These are phyloP conservation scores for Indicator indicator DNA, from an alignment of 2,113 vertebrate species.

Conservation along the genomic window DNA sequence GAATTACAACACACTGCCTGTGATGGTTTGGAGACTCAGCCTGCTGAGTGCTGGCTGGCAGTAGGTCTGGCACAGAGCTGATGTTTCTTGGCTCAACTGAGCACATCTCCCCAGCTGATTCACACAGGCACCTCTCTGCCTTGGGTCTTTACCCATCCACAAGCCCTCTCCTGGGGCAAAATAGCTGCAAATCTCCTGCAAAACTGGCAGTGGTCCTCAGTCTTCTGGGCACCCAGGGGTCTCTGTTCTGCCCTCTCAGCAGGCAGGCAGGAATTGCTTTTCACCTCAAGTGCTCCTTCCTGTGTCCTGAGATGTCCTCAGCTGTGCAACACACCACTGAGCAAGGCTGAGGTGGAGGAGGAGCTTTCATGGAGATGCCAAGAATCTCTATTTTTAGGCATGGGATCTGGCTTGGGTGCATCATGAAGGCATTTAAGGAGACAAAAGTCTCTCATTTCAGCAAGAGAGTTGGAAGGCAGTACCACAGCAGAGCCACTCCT, in stretches of 20 bases:
- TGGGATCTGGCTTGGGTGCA: neutral
- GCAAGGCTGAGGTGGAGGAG: neutral
- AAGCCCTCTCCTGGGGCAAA: neutral
- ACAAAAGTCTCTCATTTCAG: neutral
- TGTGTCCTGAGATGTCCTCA: neutral
- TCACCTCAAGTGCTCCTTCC: neutral
- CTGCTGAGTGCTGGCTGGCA: rapidly evolving
- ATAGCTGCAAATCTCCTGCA: neutral
- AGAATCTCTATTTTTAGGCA: neutral
- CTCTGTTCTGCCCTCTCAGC: neutral
- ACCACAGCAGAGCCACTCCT: neutral
- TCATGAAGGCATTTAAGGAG: neutral
- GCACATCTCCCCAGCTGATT: neutral
- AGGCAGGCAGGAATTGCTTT: neutral
- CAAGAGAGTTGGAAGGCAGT: neutral
- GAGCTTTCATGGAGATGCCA: neutral
- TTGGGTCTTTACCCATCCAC: neutral
- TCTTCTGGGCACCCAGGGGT: neutral
- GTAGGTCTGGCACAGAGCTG: neutral
- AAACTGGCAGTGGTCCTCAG: neutral
- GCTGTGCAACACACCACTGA: neutral
- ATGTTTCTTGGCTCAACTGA: neutral
- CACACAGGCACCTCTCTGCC: neutral
- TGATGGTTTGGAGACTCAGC: neutral
- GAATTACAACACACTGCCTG: neutral